A percentile compares a stretch with the other conserved stretches of the same genome.
phyloP scores from a whole-genome alignment of 2,888 invertebrate genomes.

The Byasa hedistus region DNA sequence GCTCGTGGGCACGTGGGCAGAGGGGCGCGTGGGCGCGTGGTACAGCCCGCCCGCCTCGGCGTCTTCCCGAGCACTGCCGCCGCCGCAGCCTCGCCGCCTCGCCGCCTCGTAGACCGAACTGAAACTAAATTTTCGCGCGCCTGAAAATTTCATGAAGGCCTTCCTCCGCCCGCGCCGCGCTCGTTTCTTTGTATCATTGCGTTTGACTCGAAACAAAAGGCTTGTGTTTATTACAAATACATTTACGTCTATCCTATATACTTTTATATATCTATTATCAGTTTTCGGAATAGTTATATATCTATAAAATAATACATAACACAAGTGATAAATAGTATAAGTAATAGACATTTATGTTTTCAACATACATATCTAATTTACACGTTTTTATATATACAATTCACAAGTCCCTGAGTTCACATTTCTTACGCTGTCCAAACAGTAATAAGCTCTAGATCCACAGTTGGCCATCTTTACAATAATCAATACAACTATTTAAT shows the following conservation, averaged over 20 bases:
- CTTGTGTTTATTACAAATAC: slow-evolving; percentile 8
- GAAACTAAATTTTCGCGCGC: slow-evolving; percentile 46
- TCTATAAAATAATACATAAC: too few relatives aligned
- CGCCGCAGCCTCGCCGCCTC: slow-evolving; percentile 42
- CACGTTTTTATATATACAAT: too few relatives aligned
- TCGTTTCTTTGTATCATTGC: slow-evolving; percentile 30
- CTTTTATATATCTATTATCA: too few relatives aligned
- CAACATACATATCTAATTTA: too few relatives aligned
- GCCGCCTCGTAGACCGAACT: slow-evolving; percentile 32
- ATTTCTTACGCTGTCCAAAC: too few relatives aligned
- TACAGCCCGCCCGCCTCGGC: slow-evolving; percentile 55
- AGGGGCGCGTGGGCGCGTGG: background rate
- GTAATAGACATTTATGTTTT: too few relatives aligned
- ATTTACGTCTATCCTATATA: slow-evolving; percentile 1
- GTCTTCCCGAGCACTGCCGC: slow-evolving; percentile 59
- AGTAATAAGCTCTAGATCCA: too few relatives aligned
- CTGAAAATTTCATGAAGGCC: slow-evolving; percentile 58
- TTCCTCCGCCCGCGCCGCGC: slow-evolving; percentile 35
- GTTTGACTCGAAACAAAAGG: slow-evolving; percentile 21
- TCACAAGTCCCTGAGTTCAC: too few relatives aligned
- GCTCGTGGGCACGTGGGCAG: background rate
- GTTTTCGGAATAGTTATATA: too few relatives aligned
- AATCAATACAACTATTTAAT: too few relatives aligned
- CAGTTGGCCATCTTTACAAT: too few relatives aligned
- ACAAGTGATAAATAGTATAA: too few relatives aligned